Base-by-base conservation (phyloP, 2,888 invertebrate species). In the Coenonympha arcania region DNA sequence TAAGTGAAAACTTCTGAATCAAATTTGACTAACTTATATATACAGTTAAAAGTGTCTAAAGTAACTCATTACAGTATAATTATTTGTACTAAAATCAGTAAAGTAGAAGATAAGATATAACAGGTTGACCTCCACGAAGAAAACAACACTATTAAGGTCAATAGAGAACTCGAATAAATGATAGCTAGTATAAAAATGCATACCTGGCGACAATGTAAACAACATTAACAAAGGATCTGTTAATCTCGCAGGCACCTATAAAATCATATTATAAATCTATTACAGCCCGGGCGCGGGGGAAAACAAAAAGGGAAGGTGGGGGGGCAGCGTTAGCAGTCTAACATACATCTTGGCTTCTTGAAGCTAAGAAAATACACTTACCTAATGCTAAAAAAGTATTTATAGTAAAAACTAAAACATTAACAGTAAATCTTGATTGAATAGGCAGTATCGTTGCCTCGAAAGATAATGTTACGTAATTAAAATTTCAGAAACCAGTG, bases 131-230 rank as follows among this genome's bases (percentile, higher is more conserved):
- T 24, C 24, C 4, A 15, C 15, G 15, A 39, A 6, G 15, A 24
- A n/a, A 15, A 19, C 6, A 24, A 15, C 15, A 22, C 11, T 11
- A 22, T 16, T 33, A 16, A 24, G 15, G 39, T 22, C 13, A 15
- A 39, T 39, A 36, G 11, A 36, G 24, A 39, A 11, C 11, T 39
- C 4, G 13, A 39, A 20, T 13, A 15, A 15, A 24, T n/a, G 22
- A 24, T 22, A 39, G 9, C 24, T 39, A 39, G 39, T 54, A 56
- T 55, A 37, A 48, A 43, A 79, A 81, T 73, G 82, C 85, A 84
- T 86, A 86, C 86, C 86, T 86, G 86, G 86, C 86, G 86, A 86
- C 86, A 85, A 86, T 86, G 86, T 86, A 86, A 86, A 86, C 86
- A 86, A 86, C 85, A 84, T 79, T 84, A 81, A 85, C 64, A 81